Percentiles rank a stretch among this genome's conserved stretches.
phyloP scores from a whole-genome alignment of 2,797 vertebrate genomes.

The Hipposideros larvatus region DNA sequence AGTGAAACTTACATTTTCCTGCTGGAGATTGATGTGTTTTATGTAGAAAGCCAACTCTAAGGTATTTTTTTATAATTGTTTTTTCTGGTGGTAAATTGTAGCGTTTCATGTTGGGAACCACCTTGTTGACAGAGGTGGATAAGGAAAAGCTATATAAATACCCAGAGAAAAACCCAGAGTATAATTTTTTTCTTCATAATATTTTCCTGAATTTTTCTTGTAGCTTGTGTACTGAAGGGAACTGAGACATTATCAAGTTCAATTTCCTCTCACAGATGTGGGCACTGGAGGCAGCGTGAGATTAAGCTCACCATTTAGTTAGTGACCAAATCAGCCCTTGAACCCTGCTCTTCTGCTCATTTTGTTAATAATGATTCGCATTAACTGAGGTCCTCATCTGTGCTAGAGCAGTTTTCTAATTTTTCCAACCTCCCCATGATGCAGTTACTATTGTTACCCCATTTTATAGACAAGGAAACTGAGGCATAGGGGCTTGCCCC shows the following conservation, averaged over 20 bases:
- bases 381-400: background rate
- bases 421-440: background rate
- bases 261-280: background rate
- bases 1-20: conserved; percentile 32
- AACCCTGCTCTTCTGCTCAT: background rate
- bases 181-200: background rate
- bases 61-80: background rate
- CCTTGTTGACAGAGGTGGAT: background rate
- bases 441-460: background rate
- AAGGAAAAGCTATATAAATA: background rate
- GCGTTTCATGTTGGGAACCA: background rate
- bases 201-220: conserved; percentile 14
- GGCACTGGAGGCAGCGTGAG: background rate
- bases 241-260: background rate
- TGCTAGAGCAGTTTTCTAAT: background rate
- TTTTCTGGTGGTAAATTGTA: conserved; percentile 6
- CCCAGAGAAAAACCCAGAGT: background rate
- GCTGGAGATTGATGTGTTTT: background rate
- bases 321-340: background rate
- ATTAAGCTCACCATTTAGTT: background rate
- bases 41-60: background rate
- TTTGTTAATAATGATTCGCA: background rate
- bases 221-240: background rate
- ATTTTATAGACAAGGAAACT: background rate
- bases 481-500: background rate